Conservation (phyloP, 2,113 vertebrate genomes). For the Heteronetta atricapilla region DNA sequence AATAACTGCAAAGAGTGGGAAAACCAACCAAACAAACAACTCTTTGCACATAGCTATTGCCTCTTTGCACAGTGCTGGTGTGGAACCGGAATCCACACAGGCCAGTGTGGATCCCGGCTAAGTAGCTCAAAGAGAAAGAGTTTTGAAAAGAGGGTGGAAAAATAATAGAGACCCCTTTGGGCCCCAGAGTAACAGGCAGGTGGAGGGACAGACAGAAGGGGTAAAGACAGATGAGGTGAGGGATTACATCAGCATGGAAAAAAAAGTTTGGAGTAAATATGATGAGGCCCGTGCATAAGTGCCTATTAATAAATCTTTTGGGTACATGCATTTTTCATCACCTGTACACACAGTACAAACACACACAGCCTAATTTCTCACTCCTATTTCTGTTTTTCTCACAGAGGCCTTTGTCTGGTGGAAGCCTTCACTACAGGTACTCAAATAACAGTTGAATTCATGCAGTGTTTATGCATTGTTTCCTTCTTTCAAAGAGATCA, state of each 20-base stretch:
- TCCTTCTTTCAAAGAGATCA: neutral
- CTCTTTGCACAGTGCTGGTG: accelerated
- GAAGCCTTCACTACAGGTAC: neutral
- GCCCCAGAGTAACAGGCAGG: neutral
- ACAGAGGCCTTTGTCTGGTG: neutral
- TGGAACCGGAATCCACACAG: too few species aligned
- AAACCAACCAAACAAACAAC: too few species aligned
- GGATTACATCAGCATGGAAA: accelerated
- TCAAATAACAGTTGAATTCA: neutral
- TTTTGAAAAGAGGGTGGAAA: neutral
- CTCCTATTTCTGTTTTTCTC: neutral
- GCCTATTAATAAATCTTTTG: too few species aligned
- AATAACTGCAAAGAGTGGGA: neutral
- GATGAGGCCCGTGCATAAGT: neutral
- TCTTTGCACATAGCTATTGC: neutral
- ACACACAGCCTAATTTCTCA: accelerated
- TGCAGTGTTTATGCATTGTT: neutral
- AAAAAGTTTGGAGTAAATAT: neutral
- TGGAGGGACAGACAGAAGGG: neutral
- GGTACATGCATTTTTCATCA: accelerated
- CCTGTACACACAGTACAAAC: neutral
- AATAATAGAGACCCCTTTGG: neutral
- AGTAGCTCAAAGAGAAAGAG: neutral
- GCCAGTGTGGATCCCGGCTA: accelerated
- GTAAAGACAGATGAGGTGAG: accelerated